Evolutionary conservation across 2,113 vertebrate species (phyloP).

Genomic region (Crotalus viridis): DNA sequence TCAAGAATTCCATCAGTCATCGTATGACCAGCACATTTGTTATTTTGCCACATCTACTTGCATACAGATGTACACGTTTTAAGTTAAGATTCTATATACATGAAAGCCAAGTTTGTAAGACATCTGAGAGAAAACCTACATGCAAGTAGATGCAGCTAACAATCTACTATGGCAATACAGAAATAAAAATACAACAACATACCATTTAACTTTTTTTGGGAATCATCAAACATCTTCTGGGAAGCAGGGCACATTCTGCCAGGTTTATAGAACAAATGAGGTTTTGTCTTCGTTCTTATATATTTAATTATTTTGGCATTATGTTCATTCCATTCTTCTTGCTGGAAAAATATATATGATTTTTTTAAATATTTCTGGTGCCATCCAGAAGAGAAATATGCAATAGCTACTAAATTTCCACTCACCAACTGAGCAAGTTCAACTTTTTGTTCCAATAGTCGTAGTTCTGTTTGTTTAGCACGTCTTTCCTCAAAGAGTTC

Average conservation of each 20-base stretch:
- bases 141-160: background rate
- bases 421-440: slow-evolving; percentile 97
- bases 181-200: slow-evolving; percentile 43
- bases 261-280: slow-evolving; percentile 92
- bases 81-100: background rate
- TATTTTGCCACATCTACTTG: background rate
- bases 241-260: slow-evolving; percentile 93
- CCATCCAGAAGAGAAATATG: background rate
- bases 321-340: slow-evolving; percentile 98
- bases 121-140: background rate
- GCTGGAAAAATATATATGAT: slow-evolving; percentile 68
- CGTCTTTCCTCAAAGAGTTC: slow-evolving; percentile 96
- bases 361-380: background rate
- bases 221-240: slow-evolving; percentile 94
- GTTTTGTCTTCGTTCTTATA: slow-evolving; percentile 94
- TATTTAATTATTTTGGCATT: slow-evolving; percentile 94
- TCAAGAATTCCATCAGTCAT: background rate
- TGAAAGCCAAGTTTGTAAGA: background rate
- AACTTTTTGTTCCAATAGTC: slow-evolving; percentile 95
- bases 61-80: background rate
- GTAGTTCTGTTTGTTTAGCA: slow-evolving; percentile 95
- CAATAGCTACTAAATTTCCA: slow-evolving; percentile 27
- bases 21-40: background rate
- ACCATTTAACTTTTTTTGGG: slow-evolving; percentile 97
- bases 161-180: background rate